phyloP scores from a whole-genome alignment of 2,888 invertebrate genomes.

The Pristionchus entomophagus region DNA sequence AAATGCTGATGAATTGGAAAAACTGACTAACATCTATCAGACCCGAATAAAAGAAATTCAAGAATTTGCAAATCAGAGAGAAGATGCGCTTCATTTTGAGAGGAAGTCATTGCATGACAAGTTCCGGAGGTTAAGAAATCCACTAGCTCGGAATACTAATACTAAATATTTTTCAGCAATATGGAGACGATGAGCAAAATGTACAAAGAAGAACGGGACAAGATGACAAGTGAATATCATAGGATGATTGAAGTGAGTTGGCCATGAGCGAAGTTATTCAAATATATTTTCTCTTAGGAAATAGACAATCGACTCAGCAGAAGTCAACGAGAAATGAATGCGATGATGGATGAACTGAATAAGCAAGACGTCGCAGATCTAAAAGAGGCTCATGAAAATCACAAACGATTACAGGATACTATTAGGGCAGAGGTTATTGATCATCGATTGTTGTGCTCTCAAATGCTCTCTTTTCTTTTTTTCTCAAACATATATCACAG shows the following conservation, averaged over 20 bases:
- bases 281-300: neutral
- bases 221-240: neutral
- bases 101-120: conserved; percentile 9
- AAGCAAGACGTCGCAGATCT: neutral
- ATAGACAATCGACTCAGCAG: neutral
- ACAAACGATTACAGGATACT: neutral
- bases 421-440: neutral
- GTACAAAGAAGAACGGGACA: neutral
- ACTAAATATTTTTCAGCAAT: neutral
- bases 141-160: neutral
- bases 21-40: neutral
- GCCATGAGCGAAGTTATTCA: neutral
- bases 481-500: too few relatives aligned
- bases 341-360: conserved; percentile 8
- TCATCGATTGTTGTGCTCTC: too few relatives aligned
- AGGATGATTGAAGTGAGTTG: neutral
- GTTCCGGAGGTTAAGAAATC: neutral
- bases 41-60: neutral
- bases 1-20: neutral
- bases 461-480: too few relatives aligned
- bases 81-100: conserved; percentile 2
- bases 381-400: neutral
- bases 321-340: neutral
- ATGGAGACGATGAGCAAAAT: neutral
- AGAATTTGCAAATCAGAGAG: neutral